Evolutionary conservation across 2,888 invertebrate genomes (phyloP).

Genomic region (Chloroclysta siterata): DNA sequence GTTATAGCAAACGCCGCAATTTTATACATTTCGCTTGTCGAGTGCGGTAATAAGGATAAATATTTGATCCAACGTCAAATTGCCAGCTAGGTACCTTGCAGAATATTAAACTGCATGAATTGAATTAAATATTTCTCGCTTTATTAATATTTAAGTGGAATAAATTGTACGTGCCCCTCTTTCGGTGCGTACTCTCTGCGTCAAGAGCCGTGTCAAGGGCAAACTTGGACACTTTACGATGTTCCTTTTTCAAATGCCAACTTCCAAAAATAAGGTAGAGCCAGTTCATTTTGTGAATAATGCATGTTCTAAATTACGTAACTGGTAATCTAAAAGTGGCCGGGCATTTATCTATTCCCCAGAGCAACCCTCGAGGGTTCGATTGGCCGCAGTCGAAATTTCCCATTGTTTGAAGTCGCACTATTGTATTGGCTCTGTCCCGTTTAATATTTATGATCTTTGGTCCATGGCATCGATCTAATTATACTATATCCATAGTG

Average conservation of each 20-base stretch:
- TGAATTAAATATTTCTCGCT: constrained; percentile 30
- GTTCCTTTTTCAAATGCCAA: constrained; percentile 18
- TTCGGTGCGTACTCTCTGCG: constrained; percentile 25
- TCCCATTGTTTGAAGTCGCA: constrained; percentile 39
- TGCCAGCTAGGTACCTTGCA: constrained; percentile 18
- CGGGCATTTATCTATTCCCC: constrained; percentile 61
- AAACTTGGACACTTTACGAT: constrained; percentile 19
- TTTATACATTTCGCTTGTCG: constrained; percentile 34
- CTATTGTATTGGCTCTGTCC: constrained; percentile 44
- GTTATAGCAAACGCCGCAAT: constrained; percentile 42
- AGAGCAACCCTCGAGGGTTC: constrained; percentile 46
- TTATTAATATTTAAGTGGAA: constrained; percentile 35
- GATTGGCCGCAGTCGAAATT: constrained; percentile 37
- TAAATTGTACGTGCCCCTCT: constrained; percentile 31
- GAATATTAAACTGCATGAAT: constrained; percentile 31
- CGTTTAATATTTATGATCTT: constrained; percentile 54
- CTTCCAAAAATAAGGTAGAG: not conserved
- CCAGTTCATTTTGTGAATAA: constrained; percentile 4
- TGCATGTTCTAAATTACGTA: constrained; percentile 38
- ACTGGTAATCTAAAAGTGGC: constrained; percentile 58
- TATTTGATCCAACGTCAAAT: constrained; percentile 32
- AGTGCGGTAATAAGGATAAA: constrained; percentile 29
- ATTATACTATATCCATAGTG: not conserved
- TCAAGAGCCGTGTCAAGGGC: constrained; percentile 19
- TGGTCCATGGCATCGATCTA: constrained; percentile 26